Evolutionary conservation across 1,140 invertebrate genomes (phyloP).

Genomic region (Listronotus oregonensis): DNA sequence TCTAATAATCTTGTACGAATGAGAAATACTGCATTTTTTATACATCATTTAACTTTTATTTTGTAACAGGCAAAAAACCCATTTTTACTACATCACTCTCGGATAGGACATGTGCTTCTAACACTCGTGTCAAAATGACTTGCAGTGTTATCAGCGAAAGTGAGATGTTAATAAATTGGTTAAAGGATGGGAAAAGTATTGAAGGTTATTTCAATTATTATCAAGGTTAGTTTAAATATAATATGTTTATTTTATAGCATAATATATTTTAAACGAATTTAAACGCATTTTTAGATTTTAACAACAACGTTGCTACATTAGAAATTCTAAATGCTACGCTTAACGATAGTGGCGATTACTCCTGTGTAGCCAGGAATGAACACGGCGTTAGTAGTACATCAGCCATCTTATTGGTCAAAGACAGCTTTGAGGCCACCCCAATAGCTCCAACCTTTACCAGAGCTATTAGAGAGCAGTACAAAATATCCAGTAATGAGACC

Average conservation of each 20-base stretch:
- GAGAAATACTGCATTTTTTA: too few species aligned
- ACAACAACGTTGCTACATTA: conserved; percentile 74
- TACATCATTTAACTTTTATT: not conserved
- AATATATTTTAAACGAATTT: too few species aligned
- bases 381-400: conserved; percentile 72
- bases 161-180: conserved; percentile 81
- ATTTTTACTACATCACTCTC: conserved; percentile 81
- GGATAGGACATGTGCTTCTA: conserved; percentile 75
- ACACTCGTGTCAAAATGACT: conserved; percentile 76
- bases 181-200: conserved; percentile 70
- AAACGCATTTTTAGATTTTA: conserved; percentile 55
- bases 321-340: conserved; percentile 70
- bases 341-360: conserved; percentile 74
- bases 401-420: conserved; percentile 73
- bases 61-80: conserved; percentile 63
- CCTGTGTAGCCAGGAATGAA: conserved; percentile 74
- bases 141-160: conserved; percentile 84
- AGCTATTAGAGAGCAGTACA: conserved; percentile 66
- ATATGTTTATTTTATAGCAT: too few species aligned
- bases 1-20: too few species aligned
- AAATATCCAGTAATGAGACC: conserved; percentile 64
- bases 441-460: conserved; percentile 72
- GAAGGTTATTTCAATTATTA: conserved; percentile 22
- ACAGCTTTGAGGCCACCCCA: conserved; percentile 70
- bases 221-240: conserved; percentile 12